Conservation (phyloP, 2,113 vertebrate genomes). For the Sinocyclocheilus grahami region DNA sequence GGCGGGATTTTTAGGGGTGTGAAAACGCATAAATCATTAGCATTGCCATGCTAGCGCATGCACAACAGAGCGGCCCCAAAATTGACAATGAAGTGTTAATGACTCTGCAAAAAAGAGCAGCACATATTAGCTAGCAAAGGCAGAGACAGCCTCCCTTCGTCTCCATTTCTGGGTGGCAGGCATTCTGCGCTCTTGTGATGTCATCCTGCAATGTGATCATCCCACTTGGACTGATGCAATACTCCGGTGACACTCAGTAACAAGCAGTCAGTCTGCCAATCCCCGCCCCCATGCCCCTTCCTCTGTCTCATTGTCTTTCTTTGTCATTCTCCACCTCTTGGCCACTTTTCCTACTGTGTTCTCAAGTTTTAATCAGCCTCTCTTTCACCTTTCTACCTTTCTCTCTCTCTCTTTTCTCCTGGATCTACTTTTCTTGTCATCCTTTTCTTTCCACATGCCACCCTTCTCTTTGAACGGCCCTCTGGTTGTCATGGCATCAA, state of each 20-base stretch:
- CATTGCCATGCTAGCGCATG: slow-evolving; percentile 7
- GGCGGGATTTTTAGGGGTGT: slow-evolving; percentile 10
- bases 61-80: neutral
- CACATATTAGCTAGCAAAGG: slow-evolving; percentile 43
- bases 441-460: slow-evolving; percentile 28
- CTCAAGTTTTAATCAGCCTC: slow-evolving; percentile 35
- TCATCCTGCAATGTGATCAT: slow-evolving; percentile 74
- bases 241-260: slow-evolving; percentile 72
- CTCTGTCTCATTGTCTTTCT: neutral
- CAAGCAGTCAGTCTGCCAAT: slow-evolving; percentile 55
- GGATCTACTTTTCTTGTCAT: slow-evolving; percentile 27
- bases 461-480: slow-evolving; percentile 39
- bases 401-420: slow-evolving; percentile 20
- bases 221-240: slow-evolving; percentile 73
- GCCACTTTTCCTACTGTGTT: slow-evolving; percentile 24
- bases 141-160: slow-evolving; percentile 16
- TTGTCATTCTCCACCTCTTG: neutral
- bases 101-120: slow-evolving; percentile 45
- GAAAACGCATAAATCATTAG: neutral
- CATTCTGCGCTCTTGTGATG: slow-evolving; percentile 67
- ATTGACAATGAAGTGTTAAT: slow-evolving; percentile 56
- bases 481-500: slow-evolving; percentile 72
- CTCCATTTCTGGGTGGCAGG: slow-evolving; percentile 48
- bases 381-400: neutral
- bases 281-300: slow-evolving; percentile 15